A percentile compares a stretch with the other conserved stretches of the same genome.
Evolutionary conservation across 2,888 invertebrate genomes (phyloP).

Genomic region (Pyrrhia umbra): DNA sequence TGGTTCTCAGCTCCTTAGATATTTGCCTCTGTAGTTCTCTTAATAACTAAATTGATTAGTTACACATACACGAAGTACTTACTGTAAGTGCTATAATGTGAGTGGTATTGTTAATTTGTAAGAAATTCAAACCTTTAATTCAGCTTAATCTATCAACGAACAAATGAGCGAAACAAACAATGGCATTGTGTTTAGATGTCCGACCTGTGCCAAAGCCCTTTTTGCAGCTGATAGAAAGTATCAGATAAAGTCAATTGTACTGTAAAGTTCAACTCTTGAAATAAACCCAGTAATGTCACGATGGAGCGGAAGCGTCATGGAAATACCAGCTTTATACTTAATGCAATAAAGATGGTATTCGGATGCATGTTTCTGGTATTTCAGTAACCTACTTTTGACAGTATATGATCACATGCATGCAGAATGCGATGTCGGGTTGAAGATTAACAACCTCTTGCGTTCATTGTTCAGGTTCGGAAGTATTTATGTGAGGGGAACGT

Average conservation of each 20-base stretch:
- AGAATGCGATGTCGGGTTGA: slow-evolving; percentile 50
- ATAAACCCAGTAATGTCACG: slow-evolving; percentile 78
- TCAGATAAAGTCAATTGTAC: slow-evolving; percentile 73
- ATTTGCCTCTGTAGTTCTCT: too few relatives aligned
- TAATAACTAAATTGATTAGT: too few relatives aligned
- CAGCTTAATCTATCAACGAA: not conserved
- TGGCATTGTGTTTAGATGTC: slow-evolving; percentile 32
- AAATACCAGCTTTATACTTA: slow-evolving; percentile 35
- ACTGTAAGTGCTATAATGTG: not conserved
- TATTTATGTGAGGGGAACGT: slow-evolving; percentile 46
- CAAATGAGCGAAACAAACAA: slow-evolving; percentile 28
- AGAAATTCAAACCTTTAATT: slow-evolving; percentile 3
- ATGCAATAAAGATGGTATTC: slow-evolving; percentile 30
- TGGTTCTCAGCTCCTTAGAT: too few relatives aligned
- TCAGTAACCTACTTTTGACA: slow-evolving; percentile 63
- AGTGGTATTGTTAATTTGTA: not conserved
- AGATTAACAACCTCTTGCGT: slow-evolving; percentile 43
- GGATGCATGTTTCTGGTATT: slow-evolving; percentile 51
- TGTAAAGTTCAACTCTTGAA: slow-evolving; percentile 81
- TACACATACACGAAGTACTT: too few relatives aligned
- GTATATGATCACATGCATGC: slow-evolving; percentile 58
- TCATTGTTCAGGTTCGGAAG: slow-evolving; percentile 49
- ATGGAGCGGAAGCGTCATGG: slow-evolving; percentile 25
- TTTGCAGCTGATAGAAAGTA: slow-evolving; percentile 70
- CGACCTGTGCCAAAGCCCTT: slow-evolving; percentile 55